These are phyloP conservation scores for Rhyzopertha dominica DNA, from an alignment of 1,140 invertebrate species.

Conservation along the genomic window DNA sequence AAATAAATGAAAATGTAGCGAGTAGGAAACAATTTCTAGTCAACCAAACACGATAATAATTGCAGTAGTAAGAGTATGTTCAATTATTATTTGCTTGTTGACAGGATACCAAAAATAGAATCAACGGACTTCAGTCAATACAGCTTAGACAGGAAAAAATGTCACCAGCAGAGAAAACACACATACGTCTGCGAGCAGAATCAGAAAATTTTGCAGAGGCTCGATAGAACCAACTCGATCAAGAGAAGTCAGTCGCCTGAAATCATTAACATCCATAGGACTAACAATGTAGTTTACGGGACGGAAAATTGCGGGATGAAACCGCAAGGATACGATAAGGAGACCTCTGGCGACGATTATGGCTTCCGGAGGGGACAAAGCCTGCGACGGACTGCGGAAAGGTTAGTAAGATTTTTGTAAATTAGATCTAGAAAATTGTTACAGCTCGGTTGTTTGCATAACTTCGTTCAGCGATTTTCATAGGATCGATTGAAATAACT, in stretches of 20 bases:
- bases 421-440: too few species aligned
- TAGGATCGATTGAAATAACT: too few species aligned
- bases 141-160: constrained; percentile 35
- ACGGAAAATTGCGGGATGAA: constrained; percentile 30
- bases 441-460: too few species aligned
- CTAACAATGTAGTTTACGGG: constrained; percentile 28
- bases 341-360: constrained; percentile 37
- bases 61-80: too few species aligned
- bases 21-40: too few species aligned
- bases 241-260: constrained; percentile 39
- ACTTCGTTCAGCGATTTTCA: too few species aligned
- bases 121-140: constrained; percentile 31
- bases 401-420: too few species aligned
- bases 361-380: constrained; percentile 33
- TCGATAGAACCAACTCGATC: constrained; percentile 26
- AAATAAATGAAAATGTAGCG: too few species aligned
- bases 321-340: constrained; percentile 29
- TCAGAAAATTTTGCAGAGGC: constrained; percentile 25
- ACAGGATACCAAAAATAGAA: constrained; percentile 30
- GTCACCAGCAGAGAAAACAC: constrained; percentile 22
- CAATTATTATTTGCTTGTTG: constrained; percentile 34
- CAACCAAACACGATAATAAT: too few species aligned
- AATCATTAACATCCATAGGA: constrained; percentile 42
- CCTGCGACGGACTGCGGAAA: constrained; percentile 21
- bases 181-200: constrained; percentile 33